Percentiles rank a stretch among this genome's conserved stretches.
Conservation (phyloP, 2,113 vertebrate species). For the Boleophthalmus pectinirostris region DNA sequence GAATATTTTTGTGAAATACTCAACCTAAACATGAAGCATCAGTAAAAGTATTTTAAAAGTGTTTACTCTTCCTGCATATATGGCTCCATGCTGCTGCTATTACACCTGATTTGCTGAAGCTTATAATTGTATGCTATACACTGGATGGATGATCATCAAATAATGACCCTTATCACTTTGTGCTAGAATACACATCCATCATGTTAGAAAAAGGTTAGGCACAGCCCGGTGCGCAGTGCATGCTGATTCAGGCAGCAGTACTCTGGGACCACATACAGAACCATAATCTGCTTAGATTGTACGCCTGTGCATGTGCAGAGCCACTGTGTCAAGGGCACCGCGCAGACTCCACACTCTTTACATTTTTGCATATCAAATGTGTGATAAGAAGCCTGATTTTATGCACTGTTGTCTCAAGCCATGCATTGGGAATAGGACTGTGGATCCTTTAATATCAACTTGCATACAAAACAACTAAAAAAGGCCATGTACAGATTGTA, state of each 20-base stretch:
- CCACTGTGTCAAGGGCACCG: slow-evolving; percentile 61
- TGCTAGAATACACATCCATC: slow-evolving; percentile 68
- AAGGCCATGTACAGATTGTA: slow-evolving; percentile 15
- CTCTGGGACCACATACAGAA: slow-evolving; percentile 62
- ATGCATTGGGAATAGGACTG: slow-evolving; percentile 17
- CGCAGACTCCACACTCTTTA: slow-evolving; percentile 51
- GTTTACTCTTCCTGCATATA: not conserved
- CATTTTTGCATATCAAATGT: slow-evolving; percentile 57
- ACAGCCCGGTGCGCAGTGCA: slow-evolving; percentile 51
- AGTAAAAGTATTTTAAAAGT: not conserved
- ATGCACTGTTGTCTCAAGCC: not conserved
- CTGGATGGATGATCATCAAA: slow-evolving; percentile 75
- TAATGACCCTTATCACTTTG: slow-evolving; percentile 73
- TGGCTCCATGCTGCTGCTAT: not conserved
- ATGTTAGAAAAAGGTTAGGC: slow-evolving; percentile 62
- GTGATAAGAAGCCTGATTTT: slow-evolving; percentile 32
- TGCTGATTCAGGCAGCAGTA: slow-evolving; percentile 63
- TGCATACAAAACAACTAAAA: not conserved
- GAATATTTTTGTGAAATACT: not conserved
- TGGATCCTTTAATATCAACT: not conserved
- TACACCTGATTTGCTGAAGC: slow-evolving; percentile 39
- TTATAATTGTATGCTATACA: slow-evolving; percentile 56
- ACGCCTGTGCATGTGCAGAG: slow-evolving; percentile 25
- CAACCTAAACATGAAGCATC: not conserved
- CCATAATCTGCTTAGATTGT: slow-evolving; percentile 60